Evolutionary conservation across 2,888 invertebrate genomes (phyloP), one percentile per base, ranked within the genome.

Genomic region (Caenorhabditis sp.): DNA sequence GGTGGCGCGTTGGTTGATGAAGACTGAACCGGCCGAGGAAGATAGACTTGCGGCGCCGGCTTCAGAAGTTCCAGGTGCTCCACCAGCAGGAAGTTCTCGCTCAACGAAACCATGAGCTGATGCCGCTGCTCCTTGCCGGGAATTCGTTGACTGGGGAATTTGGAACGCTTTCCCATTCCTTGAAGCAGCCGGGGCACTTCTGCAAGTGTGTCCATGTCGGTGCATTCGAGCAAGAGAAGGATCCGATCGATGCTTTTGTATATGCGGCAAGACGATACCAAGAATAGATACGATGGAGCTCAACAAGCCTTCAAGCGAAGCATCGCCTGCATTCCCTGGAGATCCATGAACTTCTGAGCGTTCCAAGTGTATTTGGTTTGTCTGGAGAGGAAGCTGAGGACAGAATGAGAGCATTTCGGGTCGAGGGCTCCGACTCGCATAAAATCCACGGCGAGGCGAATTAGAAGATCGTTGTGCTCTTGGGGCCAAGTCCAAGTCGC

Each of bases 161-260:
- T 88, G 9, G 89, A 89, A 35, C 88, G 83, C 71, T 90, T 90
- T 68, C 88, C 85, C 69, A 90, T 88, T 11, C 85, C 82, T 71
- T 89, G 87, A 11, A 90, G 70, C 40, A 90, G 70, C 3, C 87
- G 86, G 6, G 90, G 83, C 3, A 87, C 86, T 20, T 88, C 86
- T 20, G 84, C 86, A 15, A 90, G 83, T 9, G 89, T 72, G 15
- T 85, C 80, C 70, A 88, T 85, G 50, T 89, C 86, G 8, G 85
- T 74, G 13, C 80, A 77, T 60, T 90, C 89, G 13, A 90, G 74
- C 35, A 90, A 76, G 9, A 83, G 71, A 20, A 89, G 71, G 15
- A 90, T 76, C 15, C 87, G 69, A 51, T 88, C 89, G 26, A 85
- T 84, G n/a, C 88, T 88, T 15, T 84, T 68, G 81, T 90, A 90